Evolutionary conservation across 2,888 invertebrate species (phyloP).

Genomic region (Lamellibrachia columna): DNA sequence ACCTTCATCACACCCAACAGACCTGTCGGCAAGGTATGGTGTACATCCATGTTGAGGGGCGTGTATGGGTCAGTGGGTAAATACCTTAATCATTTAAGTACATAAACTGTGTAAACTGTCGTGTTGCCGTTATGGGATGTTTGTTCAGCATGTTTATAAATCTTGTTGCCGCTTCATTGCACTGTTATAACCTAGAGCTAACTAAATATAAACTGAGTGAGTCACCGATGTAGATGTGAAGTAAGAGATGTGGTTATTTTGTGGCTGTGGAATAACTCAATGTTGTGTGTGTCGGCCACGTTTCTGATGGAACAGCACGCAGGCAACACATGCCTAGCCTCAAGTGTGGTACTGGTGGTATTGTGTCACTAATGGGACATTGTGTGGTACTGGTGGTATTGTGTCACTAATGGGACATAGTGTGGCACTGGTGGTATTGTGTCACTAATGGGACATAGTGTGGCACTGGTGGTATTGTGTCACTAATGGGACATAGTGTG

Average conservation of each 20-base stretch:
- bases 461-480: background rate
- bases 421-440: background rate
- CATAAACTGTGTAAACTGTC: background rate
- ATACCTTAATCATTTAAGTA: background rate
- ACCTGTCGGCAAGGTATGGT: background rate
- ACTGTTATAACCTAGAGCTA: background rate
- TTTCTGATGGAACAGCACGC: too few relatives aligned
- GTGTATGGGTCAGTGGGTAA: background rate
- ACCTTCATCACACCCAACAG: conserved; percentile 74
- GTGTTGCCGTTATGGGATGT: background rate
- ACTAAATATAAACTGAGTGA: background rate
- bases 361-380: too few relatives aligned
- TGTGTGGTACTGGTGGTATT: too few relatives aligned
- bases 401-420: too few relatives aligned
- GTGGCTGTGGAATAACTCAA: too few relatives aligned
- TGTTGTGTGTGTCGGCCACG: too few relatives aligned
- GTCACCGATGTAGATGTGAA: background rate
- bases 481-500: too few relatives aligned
- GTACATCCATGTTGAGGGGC: background rate
- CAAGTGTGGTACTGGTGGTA: too few relatives aligned
- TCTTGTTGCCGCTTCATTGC: background rate
- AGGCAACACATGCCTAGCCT: too few relatives aligned
- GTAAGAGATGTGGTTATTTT: background rate
- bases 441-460: background rate
- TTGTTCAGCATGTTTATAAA: conserved; percentile 8